phyloP scores from a whole-genome alignment of 1,140 invertebrate genomes.

The Nasonia longicornis region DNA sequence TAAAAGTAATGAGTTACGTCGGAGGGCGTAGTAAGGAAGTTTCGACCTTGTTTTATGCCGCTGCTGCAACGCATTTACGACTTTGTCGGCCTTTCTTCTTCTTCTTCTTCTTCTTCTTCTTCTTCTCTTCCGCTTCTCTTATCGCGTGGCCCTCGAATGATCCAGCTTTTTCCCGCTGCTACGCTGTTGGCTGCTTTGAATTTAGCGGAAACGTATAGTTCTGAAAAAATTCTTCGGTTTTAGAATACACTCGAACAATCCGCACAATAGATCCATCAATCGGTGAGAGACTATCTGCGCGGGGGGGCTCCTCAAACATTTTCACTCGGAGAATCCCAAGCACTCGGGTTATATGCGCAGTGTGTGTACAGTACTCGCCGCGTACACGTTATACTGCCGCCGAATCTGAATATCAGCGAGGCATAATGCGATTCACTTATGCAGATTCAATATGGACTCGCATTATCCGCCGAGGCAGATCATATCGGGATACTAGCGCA shows the following conservation, averaged over 20 bases:
- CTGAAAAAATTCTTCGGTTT: slow-evolving; percentile 3
- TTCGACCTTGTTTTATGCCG: slow-evolving; percentile 41
- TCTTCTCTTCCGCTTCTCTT: slow-evolving; percentile 19
- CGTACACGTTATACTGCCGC: not conserved
- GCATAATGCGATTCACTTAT: slow-evolving; percentile 13
- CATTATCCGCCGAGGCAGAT: not conserved
- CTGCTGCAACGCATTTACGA: slow-evolving; percentile 40
- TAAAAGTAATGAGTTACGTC: slow-evolving; percentile 46
- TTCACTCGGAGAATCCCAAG: not conserved
- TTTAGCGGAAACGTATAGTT: not conserved
- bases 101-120: not conserved
- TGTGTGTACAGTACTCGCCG: not conserved
- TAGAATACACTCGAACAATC: not conserved
- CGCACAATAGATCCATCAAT: not conserved
- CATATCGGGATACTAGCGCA: not conserved
- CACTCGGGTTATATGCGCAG: not conserved
- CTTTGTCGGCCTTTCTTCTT: slow-evolving; percentile 28
- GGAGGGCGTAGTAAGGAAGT: slow-evolving; percentile 25
- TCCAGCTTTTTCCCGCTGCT: slow-evolving; percentile 22
- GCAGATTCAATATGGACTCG: slow-evolving; percentile 8
- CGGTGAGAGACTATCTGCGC: not conserved
- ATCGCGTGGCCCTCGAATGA: not conserved
- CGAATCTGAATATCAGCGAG: slow-evolving; percentile 16
- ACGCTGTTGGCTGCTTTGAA: not conserved
- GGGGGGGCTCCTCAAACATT: not conserved